Percentiles rank a stretch among this genome's conserved stretches.
These are phyloP conservation scores for Pheosia tremula DNA, from an alignment of 2,888 invertebrate genomes.

Conservation along the genomic window DNA sequence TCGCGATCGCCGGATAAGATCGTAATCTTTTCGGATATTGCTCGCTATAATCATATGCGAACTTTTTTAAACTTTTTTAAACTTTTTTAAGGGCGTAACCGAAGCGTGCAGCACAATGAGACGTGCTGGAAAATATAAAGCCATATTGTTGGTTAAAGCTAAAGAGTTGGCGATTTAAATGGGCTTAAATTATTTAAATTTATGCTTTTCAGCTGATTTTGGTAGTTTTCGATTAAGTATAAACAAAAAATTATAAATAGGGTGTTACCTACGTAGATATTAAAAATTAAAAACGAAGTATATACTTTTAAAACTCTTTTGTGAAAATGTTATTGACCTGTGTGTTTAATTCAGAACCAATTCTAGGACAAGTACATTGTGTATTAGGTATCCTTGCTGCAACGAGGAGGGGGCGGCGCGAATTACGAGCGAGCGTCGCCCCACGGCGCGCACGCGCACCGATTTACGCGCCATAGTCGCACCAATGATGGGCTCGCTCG, in stretches of 20 bases:
- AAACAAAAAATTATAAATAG: too few species aligned
- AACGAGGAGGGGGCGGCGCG: slow-evolving; percentile 63
- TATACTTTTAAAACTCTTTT: too few species aligned
- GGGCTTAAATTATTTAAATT: slow-evolving; percentile 25
- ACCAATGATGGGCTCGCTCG: slow-evolving; percentile 43
- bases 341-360: background rate
- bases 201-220: slow-evolving; percentile 11
- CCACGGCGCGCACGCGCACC: slow-evolving; percentile 79
- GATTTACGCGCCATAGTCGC: slow-evolving; percentile 77
- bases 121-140: slow-evolving; percentile 61
- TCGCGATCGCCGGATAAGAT: slow-evolving; percentile 79
- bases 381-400: slow-evolving; percentile 20
- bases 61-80: slow-evolving; percentile 52
- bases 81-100: slow-evolving; percentile 63
- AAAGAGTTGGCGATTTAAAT: slow-evolving; percentile 30
- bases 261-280: too few species aligned
- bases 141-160: slow-evolving; percentile 42
- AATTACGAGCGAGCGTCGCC: slow-evolving; percentile 75
- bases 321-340: too few species aligned
- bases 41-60: slow-evolving; percentile 82
- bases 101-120: slow-evolving; percentile 71
- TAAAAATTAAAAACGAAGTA: too few species aligned
- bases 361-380: background rate
- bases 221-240: background rate
- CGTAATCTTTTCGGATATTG: slow-evolving; percentile 82